Base-by-base conservation (phyloP, 64 coral and sea anemone species). In the Montipora cactus region DNA sequence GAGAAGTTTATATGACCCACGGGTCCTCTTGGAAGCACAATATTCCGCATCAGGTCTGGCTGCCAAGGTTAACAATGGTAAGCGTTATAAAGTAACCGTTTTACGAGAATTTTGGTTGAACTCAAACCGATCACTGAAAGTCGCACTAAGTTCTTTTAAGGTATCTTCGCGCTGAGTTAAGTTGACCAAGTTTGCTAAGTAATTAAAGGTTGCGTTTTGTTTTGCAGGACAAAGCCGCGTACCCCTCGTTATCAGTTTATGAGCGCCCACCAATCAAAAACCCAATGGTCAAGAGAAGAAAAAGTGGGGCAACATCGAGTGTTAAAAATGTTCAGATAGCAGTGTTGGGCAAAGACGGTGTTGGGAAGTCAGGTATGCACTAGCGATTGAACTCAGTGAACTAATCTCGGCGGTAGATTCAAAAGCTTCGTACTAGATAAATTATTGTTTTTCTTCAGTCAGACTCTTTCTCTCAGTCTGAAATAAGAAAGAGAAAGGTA, bases 321-420 rank as follows among this genome's bases (percentile, higher is more conserved):
- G 78, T 80, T 49, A 87, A 88, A 58, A 88, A 78, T 48, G 85
- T 93, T 85, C 85, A 74, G 7, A 52, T 93, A 9, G 92, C 92
- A 19, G 92, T 93, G 8, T 62, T 93, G 0, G 92, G 92, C 3
- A 93, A 93, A 80, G 92, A 93, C 67, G 92, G 92, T 21, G 92
- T 93, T 59, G 92, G 92, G 44, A 93, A 93, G 52, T 93, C 92
- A 69, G 92, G 83, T 88, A 25, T 44, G 74, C 11, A 15, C 37
- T 37, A 37, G 37, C 37, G 37, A 37, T 37, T 37, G 37, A 37
- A 37, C 37, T 37, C 37, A 37, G 37, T 37, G 37, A 37, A 37
- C 2, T 37, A 37, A 37, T 37, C 37, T 37, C 37, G 37, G 37
- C 37, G 37, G 37, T 37, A 37, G 37, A 37, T 37, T 37, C 37